phyloP scores from a whole-genome alignment of 2,113 vertebrate species.

The Orycteropus afer region DNA sequence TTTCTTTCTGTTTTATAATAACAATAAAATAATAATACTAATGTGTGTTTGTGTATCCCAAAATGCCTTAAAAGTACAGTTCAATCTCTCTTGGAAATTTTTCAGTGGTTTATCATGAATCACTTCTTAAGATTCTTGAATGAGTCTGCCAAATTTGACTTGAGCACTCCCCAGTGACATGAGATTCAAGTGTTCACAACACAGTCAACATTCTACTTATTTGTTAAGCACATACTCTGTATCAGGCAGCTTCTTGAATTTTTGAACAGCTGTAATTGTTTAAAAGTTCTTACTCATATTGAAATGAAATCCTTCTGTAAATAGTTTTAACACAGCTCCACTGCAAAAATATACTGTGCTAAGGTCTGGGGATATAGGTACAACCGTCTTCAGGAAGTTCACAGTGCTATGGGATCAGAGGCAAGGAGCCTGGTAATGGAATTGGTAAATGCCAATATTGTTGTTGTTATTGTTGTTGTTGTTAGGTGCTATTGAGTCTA shows the following conservation, averaged over 20 bases:
- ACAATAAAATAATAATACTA: too few relatives aligned
- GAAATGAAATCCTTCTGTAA: slow-evolving; percentile 23
- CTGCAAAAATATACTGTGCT: background rate
- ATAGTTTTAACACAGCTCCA: background rate
- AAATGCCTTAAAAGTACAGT: background rate
- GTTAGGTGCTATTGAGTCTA: background rate
- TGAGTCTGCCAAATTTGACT: background rate
- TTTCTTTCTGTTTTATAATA: background rate
- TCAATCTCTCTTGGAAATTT: slow-evolving; percentile 6
- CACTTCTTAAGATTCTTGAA: background rate
- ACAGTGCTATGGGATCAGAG: background rate
- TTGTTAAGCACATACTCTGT: slow-evolving; percentile 17
- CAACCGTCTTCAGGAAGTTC: background rate
- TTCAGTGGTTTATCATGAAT: slow-evolving; percentile 12
- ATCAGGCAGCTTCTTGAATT: slow-evolving; percentile 1
- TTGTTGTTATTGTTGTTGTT: background rate
- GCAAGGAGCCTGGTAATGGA: background rate
- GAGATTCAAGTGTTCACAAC: background rate
- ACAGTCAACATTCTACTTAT: background rate
- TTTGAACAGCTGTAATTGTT: slow-evolving; percentile 37
- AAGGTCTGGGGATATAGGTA: background rate
- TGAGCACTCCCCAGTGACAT: background rate
- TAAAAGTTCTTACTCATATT: slow-evolving; percentile 28
- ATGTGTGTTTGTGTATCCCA: background rate
- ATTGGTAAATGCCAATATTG: background rate